These are phyloP conservation scores for Pegoplata infirma DNA, from an alignment of 2,888 invertebrate species.

Conservation along the genomic window DNA sequence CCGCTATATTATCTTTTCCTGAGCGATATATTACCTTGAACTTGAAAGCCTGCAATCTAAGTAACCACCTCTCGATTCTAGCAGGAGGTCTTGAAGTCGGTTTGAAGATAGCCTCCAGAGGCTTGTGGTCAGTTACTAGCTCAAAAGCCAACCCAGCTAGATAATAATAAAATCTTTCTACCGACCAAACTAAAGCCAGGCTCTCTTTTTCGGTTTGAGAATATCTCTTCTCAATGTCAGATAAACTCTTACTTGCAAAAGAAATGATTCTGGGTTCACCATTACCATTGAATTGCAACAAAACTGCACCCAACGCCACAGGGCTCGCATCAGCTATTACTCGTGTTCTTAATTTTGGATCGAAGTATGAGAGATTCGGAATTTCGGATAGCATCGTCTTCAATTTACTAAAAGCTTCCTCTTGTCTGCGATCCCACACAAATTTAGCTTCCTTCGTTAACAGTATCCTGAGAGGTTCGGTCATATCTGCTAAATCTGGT, in stretches of 20 bases:
- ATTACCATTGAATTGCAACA: conserved; percentile 10
- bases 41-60: conserved; percentile 45
- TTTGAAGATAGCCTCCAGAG: conserved; percentile 37
- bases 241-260: conserved; percentile 56
- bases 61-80: conserved; percentile 27
- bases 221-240: conserved; percentile 47
- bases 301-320: conserved; percentile 66
- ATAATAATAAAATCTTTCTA: conserved; percentile 60
- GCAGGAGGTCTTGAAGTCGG: conserved; percentile 37
- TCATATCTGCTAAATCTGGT: too few species aligned
- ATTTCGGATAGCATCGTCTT: conserved; percentile 60
- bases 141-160: conserved; percentile 48
- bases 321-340: conserved; percentile 72
- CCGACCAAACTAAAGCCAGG: conserved; percentile 56
- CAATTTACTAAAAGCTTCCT: conserved; percentile 66
- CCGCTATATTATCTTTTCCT: conserved; percentile 49
- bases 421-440: conserved; percentile 66
- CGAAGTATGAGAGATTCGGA: conserved; percentile 68
- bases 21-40: conserved; percentile 45
- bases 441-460: conserved; percentile 66
- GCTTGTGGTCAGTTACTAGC: conserved; percentile 32
- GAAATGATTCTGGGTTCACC: conserved; percentile 45
- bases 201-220: conserved; percentile 62
- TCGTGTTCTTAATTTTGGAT: conserved; percentile 66
- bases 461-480: conserved; percentile 64